phyloP scores from a whole-genome alignment of 1,140 invertebrate genomes.

The Oppia nitens region DNA sequence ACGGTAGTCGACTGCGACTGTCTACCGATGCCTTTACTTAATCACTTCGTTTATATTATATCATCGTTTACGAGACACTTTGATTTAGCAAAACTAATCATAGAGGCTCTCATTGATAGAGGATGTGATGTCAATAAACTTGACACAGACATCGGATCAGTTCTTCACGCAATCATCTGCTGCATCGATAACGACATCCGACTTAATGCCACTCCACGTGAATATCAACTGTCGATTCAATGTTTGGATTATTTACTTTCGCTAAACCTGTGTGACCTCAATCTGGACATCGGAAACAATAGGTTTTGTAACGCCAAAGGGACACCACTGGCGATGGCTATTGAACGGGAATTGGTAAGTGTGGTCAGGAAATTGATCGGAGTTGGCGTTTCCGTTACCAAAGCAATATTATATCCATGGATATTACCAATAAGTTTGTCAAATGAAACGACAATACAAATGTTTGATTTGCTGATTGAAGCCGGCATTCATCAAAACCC shows the following conservation, averaged over 20 bases:
- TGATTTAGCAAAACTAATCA: background rate
- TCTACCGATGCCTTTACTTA: background rate
- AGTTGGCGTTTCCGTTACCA: background rate
- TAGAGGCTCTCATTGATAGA: background rate
- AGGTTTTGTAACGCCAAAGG: background rate
- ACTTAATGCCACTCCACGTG: background rate
- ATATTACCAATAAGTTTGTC: background rate
- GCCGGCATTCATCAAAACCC: background rate
- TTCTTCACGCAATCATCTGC: background rate
- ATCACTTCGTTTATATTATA: background rate
- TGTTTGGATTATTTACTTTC: background rate
- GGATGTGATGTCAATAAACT: background rate
- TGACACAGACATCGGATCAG: background rate
- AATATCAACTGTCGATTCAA: background rate
- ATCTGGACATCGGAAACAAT: background rate
- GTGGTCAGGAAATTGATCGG: background rate
- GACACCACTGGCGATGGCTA: background rate
- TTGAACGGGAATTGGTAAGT: background rate
- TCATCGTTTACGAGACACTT: background rate
- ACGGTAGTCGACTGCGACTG: background rate
- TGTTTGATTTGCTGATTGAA: background rate
- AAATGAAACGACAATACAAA: too few relatives aligned
- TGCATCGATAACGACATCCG: background rate
- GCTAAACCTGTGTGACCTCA: background rate
- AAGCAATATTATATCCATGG: background rate